These are phyloP conservation scores for Helogale parvula DNA, from an alignment of 2,113 vertebrate genomes.

Conservation along the genomic window DNA sequence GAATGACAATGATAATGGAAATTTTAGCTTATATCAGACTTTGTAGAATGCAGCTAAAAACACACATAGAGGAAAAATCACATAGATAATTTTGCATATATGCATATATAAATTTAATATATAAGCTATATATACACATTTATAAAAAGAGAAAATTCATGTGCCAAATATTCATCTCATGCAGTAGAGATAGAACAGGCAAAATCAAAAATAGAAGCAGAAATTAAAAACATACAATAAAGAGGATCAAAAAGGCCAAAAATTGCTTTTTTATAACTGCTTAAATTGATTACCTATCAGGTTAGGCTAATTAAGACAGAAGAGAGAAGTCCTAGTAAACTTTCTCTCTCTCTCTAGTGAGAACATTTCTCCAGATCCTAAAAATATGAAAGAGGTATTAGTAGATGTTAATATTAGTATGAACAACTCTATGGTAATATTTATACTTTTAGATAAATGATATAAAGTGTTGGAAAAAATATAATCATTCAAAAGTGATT, in stretches of 20 bases:
- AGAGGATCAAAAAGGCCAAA: not conserved
- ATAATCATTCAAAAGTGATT: not conserved
- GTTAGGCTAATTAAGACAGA: not conserved
- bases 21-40: not conserved
- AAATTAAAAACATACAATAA: slow-evolving; percentile 1
- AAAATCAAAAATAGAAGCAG: not conserved
- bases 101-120: not conserved
- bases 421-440: not conserved
- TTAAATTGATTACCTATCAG: not conserved
- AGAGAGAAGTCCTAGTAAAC: not conserved
- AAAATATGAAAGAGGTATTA: not conserved
- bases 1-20: not conserved
- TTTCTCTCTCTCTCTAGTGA: not conserved
- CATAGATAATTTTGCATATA: not conserved
- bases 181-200: not conserved
- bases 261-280: not conserved
- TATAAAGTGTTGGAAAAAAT: not conserved
- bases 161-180: not conserved
- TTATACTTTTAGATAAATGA: not conserved
- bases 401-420: not conserved
- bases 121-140: not conserved
- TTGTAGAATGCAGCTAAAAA: not conserved
- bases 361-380: not conserved
- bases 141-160: not conserved
- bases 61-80: not conserved